These are phyloP conservation scores for Thaumetopoea pityocampa DNA, from an alignment of 1,140 invertebrate genomes.

Conservation along the genomic window DNA sequence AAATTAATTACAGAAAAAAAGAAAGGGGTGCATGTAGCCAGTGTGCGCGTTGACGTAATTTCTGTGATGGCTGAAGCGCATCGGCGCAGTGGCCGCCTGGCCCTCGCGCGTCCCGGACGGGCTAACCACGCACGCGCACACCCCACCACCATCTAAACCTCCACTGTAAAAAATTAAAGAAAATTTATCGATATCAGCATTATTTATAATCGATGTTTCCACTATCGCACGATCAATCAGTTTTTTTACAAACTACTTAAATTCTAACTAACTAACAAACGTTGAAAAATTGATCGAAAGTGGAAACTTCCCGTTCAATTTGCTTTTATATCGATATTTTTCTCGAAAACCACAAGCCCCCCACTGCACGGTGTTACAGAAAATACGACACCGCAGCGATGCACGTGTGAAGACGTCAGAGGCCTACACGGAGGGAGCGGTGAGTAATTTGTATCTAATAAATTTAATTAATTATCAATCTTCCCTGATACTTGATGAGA, in stretches of 20 bases:
- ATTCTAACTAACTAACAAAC: no score
- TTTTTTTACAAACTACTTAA: no score
- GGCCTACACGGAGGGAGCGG: slow-evolving; percentile 32
- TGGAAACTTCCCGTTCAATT: no score
- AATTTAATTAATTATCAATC: no score
- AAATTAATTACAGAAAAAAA: slow-evolving; percentile 68
- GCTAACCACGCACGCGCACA: slow-evolving; percentile 22
- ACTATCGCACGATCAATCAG: not conserved
- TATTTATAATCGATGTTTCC: not conserved
- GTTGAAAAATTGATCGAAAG: no score
- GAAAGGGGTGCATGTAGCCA: slow-evolving; percentile 61
- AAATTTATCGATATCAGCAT: slow-evolving; percentile 14
- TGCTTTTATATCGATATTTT: slow-evolving; percentile 14
- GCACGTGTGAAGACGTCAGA: slow-evolving; percentile 49
- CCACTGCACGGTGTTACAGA: slow-evolving; percentile 23
- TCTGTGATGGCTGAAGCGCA: slow-evolving; percentile 36
- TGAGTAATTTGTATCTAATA: no score
- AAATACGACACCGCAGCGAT: slow-evolving; percentile 22
- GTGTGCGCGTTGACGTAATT: slow-evolving; percentile 56
- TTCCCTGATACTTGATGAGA: no score
- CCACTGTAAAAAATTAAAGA: slow-evolving; percentile 17
- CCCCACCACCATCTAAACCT: slow-evolving; percentile 14
- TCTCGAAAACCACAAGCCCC: slow-evolving; percentile 11
- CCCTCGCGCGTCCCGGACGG: slow-evolving; percentile 53
- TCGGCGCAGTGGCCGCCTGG: slow-evolving; percentile 51